Conservation (phyloP, 2,113 vertebrate genomes). For the Piaya cayana region DNA sequence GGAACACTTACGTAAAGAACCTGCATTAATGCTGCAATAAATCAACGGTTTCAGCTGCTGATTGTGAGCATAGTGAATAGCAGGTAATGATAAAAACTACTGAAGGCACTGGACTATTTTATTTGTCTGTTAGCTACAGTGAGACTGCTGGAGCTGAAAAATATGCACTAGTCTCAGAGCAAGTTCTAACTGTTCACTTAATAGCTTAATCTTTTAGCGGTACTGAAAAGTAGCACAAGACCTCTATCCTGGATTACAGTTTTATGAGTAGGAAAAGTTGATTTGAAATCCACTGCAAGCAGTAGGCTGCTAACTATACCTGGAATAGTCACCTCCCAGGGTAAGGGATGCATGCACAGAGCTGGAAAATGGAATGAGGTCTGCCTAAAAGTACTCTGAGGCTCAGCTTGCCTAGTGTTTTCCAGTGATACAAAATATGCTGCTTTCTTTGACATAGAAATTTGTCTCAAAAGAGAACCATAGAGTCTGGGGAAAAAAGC, state of each 20-base stretch:
- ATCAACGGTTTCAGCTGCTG: neutral
- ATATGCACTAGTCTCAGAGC: rapidly evolving
- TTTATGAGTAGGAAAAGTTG: neutral
- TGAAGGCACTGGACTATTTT: neutral
- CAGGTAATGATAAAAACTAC: neutral
- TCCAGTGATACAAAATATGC: neutral
- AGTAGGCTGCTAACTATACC: neutral
- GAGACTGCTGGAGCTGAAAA: neutral
- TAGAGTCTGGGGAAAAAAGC: neutral
- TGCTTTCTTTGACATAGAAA: neutral
- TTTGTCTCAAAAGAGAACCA: neutral
- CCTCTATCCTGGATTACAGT: neutral
- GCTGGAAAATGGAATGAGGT: neutral
- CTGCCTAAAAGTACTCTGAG: neutral
- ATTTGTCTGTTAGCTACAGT: neutral
- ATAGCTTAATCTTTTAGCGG: neutral
- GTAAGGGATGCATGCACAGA: neutral
- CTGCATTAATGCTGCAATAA: neutral
- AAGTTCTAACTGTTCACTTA: neutral
- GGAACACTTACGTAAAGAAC: neutral
- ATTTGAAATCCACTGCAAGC: neutral
- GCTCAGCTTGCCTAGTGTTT: neutral
- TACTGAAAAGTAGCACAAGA: neutral
- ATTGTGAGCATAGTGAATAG: neutral
- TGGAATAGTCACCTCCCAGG: neutral